phyloP scores from a whole-genome alignment of 2,797 vertebrate species.

The Microcaecilia unicolor region DNA sequence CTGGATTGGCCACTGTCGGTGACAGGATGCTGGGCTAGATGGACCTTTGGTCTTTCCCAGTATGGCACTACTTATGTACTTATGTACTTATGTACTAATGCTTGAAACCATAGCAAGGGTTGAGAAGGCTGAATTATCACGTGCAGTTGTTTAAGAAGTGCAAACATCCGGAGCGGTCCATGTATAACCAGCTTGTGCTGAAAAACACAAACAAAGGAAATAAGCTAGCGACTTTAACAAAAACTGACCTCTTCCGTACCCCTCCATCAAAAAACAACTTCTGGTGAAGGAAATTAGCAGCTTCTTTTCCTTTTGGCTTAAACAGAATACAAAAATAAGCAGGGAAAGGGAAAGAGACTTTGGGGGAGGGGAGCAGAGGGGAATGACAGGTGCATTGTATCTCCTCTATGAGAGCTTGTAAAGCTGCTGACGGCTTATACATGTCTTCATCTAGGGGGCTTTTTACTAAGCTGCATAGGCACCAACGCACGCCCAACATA shows the following conservation, averaged over 20 bases:
- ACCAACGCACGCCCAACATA: too few species aligned
- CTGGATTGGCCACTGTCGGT: too few species aligned
- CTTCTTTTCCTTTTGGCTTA: slow-evolving; percentile 5
- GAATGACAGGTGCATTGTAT: slow-evolving; percentile 9
- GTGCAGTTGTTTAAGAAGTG: slow-evolving; percentile 39
- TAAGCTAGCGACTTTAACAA: slow-evolving; percentile 39
- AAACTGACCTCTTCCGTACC: too few species aligned
- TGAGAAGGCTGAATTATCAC: slow-evolving; percentile 35
- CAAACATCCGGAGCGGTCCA: slow-evolving; percentile 41
- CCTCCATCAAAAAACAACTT: slow-evolving; percentile 17
- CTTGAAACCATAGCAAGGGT: slow-evolving; percentile 20
- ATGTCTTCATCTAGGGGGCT: too few species aligned
- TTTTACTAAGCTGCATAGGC: too few species aligned
- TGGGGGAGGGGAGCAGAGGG: too few species aligned
- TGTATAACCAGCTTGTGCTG: slow-evolving; percentile 17
- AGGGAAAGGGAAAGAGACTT: too few species aligned
- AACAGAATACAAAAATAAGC: slow-evolving; percentile 4
- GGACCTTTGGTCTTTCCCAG: too few species aligned
- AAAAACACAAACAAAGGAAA: slow-evolving; percentile 52
- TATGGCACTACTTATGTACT: too few species aligned
- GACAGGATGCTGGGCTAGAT: too few species aligned
- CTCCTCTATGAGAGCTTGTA: slow-evolving; percentile 20
- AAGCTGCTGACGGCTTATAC: slow-evolving; percentile 28
- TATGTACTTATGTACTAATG: too few species aligned
- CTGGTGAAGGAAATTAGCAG: slow-evolving; percentile 23